phyloP scores from a whole-genome alignment of 2,113 vertebrate species.

The Istiophorus platypterus region DNA sequence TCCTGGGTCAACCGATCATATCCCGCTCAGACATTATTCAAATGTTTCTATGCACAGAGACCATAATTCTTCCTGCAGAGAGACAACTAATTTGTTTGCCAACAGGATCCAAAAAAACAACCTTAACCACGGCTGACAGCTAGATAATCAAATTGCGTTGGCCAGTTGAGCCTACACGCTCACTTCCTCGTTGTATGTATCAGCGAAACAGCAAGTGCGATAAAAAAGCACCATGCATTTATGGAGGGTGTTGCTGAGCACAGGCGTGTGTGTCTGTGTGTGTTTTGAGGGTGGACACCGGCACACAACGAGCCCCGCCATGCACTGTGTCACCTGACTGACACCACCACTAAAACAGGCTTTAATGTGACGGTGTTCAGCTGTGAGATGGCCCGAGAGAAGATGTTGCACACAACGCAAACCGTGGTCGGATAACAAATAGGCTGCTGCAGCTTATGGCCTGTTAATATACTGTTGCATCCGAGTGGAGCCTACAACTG shows the following conservation, averaged over 20 bases:
- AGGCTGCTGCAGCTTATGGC: constrained; percentile 37
- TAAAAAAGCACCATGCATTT: constrained; percentile 20
- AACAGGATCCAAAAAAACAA: not conserved
- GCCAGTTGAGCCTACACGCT: not conserved
- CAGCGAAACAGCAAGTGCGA: constrained; percentile 19
- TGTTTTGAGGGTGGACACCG: constrained; percentile 54
- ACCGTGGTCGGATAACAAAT: constrained; percentile 27
- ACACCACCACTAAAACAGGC: constrained; percentile 39
- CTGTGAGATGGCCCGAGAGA: constrained; percentile 14
- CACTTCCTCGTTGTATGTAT: constrained; percentile 42
- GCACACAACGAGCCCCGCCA: constrained; percentile 16
- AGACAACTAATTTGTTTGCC: not conserved
- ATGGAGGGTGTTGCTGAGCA: not conserved
- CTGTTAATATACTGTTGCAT: constrained; percentile 31
- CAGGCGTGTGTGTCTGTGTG: constrained; percentile 49
- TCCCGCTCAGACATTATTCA: not conserved
- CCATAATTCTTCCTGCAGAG: not conserved
- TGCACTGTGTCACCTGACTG: constrained; percentile 66
- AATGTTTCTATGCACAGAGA: not conserved
- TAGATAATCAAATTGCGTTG: constrained; percentile 34
- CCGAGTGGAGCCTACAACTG: constrained; percentile 5
- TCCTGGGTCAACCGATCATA: not conserved
- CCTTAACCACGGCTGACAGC: not conserved
- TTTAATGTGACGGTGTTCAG: not conserved
- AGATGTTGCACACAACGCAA: not conserved